Percentiles rank a stretch among this genome's conserved stretches.
Conservation (phyloP, 2,888 invertebrate species). For the Baronia brevicornis region DNA sequence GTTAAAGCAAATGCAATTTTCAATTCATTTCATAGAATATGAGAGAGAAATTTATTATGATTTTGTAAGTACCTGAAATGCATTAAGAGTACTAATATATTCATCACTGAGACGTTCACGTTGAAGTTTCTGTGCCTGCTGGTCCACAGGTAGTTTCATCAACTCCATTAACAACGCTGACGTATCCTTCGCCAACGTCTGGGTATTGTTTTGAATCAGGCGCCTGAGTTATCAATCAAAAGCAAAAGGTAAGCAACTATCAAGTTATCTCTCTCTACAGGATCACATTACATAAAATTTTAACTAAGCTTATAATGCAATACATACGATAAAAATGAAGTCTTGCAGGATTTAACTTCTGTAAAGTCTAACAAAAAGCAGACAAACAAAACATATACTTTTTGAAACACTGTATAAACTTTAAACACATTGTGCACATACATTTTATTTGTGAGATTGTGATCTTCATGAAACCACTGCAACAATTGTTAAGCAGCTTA, state of each 20-base stretch:
- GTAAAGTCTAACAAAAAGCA: too few species aligned
- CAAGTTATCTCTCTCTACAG: too few species aligned
- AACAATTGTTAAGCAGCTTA: too few species aligned
- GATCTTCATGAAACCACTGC: too few species aligned
- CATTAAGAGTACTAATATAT: constrained; percentile 90
- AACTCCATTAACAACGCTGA: constrained; percentile 90
- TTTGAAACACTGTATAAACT: too few species aligned
- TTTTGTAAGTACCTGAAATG: constrained; percentile 79
- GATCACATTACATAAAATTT: too few species aligned
- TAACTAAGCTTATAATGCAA: too few species aligned
- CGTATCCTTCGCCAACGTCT: constrained; percentile 95
- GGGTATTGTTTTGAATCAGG: constrained; percentile 96
- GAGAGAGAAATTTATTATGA: not conserved
- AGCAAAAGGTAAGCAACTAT: not conserved
- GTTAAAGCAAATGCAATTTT: too few species aligned
- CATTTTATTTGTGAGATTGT: too few species aligned
- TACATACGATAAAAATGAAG: too few species aligned
- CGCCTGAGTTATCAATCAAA: constrained; percentile 74
- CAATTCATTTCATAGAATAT: constrained; percentile 1
- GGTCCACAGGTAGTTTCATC: constrained; percentile 77
- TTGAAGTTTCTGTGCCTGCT: constrained; percentile 87
- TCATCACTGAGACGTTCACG: constrained; percentile 93
- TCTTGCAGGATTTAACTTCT: too few species aligned
- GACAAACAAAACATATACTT: not conserved
- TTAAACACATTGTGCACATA: too few species aligned